Evolutionary conservation across 2,888 invertebrate genomes (phyloP).

Genomic region (Epicampocera succincta): DNA sequence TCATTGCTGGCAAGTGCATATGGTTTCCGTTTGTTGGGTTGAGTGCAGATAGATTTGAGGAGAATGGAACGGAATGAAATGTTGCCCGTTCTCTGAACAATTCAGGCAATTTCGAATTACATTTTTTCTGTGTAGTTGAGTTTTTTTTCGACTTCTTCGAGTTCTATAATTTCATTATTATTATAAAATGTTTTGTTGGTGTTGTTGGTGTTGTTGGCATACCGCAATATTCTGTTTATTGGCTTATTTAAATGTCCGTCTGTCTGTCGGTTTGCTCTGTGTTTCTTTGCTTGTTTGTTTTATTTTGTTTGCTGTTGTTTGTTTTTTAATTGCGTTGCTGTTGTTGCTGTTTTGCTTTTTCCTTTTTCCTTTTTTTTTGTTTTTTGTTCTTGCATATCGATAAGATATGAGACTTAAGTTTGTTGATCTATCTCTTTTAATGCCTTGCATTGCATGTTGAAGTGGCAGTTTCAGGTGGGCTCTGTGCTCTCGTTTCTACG

Average conservation of each 20-base stretch:
- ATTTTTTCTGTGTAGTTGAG: constrained; percentile 55
- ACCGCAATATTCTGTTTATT: constrained; percentile 45
- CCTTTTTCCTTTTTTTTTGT: not conserved
- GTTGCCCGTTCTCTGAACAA: constrained; percentile 29
- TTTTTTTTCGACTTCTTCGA: constrained; percentile 41
- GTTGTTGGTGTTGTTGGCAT: constrained; percentile 29
- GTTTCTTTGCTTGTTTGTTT: not conserved
- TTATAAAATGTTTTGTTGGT: constrained; percentile 24
- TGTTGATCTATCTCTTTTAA: constrained; percentile 66
- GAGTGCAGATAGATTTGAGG: constrained; percentile 53
- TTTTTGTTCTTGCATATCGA: constrained; percentile 54
- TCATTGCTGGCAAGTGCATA: constrained; percentile 69
- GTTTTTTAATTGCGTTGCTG: too few relatives aligned
- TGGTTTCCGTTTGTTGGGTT: constrained; percentile 65
- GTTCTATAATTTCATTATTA: constrained; percentile 67
- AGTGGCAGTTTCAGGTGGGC: constrained; percentile 70
- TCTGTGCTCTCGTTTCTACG: constrained; percentile 61
- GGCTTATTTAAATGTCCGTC: not conserved
- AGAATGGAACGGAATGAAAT: constrained; percentile 5
- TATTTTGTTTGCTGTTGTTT: too few relatives aligned
- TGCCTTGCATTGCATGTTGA: constrained; percentile 69
- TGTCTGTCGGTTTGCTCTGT: not conserved
- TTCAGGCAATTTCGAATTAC: constrained; percentile 62
- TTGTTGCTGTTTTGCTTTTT: constrained; percentile 24
- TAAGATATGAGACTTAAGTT: constrained; percentile 68